Evolutionary conservation across 2,797 vertebrate genomes (phyloP), one percentile per base, ranked within the genome.

Genomic region (Typhlichthys eigenmanni): DNA sequence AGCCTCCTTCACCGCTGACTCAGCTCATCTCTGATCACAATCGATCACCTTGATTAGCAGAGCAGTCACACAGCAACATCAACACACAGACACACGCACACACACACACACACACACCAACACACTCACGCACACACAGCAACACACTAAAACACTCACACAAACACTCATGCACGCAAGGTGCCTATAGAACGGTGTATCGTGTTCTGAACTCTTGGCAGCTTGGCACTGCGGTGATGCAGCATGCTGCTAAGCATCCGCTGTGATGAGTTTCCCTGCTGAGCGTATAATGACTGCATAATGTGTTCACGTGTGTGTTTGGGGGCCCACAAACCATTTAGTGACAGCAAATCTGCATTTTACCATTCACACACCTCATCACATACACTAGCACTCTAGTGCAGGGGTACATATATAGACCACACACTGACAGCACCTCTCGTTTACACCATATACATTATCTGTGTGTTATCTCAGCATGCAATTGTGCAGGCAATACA

Each of bases 111-210:
- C 67, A 47, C 43, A 58, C 43, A 54, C 6, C 29, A n/a, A 57
- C 38, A 55, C 4, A 60, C 53, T 56, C 52, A 9, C 11, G 62
- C 9, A 29, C 14, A 43, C 13, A 61, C 46, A 52, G 5, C 45
- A n/a, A 61, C 6, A 55, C 4, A 54, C 6, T 29, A n/a, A 57
- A 29, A 55, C 4, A 60, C 53, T 56, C 52, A 9, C 11, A 34
- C 1, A 62, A 69, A 47, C 43, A 58, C 43, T 19, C 38, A 58
- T 38, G 29, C 19, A 47, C 29, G 48, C n/a, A 53, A 66, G 65
- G 43, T 72, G 24, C 3, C 24, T 24, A 24, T 24, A 24, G 64
- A 80, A 77, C 62, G 53, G n/a, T 75, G 65, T 75, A 82, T 81
- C 45, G 75, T 48, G 55, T 85, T 80, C 58, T 51, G 55, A 68